Percentiles rank a stretch among this genome's conserved stretches.
phyloP scores from a whole-genome alignment of 2,113 vertebrate genomes.

The Bufo gargarizans region DNA sequence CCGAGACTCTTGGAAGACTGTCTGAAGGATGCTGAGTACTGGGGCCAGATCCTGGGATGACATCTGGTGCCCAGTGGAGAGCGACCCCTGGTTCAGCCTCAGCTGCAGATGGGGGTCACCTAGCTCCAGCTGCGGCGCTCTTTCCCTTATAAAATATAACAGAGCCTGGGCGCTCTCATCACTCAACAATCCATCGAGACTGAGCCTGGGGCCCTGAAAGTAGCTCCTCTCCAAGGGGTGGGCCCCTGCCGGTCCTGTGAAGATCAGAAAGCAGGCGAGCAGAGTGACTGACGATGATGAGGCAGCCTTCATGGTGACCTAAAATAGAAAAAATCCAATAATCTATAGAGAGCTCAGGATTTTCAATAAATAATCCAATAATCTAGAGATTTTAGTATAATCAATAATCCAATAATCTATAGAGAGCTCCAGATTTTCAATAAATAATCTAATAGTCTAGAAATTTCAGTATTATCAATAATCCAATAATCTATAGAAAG shows the following conservation, averaged over 20 bases:
- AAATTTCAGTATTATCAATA: no score
- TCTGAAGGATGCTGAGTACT: not conserved
- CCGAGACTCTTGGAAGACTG: constrained; percentile 50
- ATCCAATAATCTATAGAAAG: no score
- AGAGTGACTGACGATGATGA: constrained; percentile 65
- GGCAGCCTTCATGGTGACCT: constrained; percentile 70
- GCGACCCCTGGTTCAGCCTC: constrained; percentile 59
- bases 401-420: no score
- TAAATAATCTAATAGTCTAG: no score
- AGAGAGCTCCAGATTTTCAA: no score
- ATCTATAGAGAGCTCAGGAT: no score
- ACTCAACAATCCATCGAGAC: constrained; percentile 66
- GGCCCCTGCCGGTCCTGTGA: constrained; percentile 68
- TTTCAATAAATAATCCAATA: no score
- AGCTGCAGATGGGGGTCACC: constrained; percentile 61
- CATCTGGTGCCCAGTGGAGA: constrained; percentile 58
- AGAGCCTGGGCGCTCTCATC: constrained; percentile 65
- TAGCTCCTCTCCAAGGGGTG: constrained; percentile 67
- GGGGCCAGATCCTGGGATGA: constrained; percentile 5
- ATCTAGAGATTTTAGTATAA: no score
- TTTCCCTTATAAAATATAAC: constrained; percentile 66
- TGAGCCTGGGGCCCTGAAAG: constrained; percentile 64
- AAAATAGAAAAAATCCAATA: not conserved
- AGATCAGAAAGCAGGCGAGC: constrained; percentile 71
- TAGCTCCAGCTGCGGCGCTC: constrained; percentile 64